Percentiles rank a stretch among this genome's conserved stretches.
These are phyloP conservation scores for Nemurella pictetii DNA, from an alignment of 2,888 invertebrate species.

Conservation along the genomic window DNA sequence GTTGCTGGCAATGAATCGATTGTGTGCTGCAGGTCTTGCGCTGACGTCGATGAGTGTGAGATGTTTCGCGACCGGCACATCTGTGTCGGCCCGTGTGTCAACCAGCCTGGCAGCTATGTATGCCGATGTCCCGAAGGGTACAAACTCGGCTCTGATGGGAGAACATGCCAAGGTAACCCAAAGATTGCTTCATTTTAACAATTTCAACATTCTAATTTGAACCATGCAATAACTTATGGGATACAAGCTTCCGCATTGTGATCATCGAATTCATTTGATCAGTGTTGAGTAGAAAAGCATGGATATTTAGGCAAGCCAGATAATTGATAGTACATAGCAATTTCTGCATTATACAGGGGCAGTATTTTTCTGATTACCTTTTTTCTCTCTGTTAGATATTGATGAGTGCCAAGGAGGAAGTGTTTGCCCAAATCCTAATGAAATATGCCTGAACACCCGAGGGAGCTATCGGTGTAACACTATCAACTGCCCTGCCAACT, in stretches of 20 bases:
- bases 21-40: slow-evolving; percentile 59
- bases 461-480: slow-evolving; percentile 87
- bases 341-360: too few relatives aligned
- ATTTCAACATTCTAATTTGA: slow-evolving; percentile 13
- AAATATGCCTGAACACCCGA: slow-evolving; percentile 87
- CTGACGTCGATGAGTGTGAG: slow-evolving; percentile 86
- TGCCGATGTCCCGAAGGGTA: slow-evolving; percentile 84
- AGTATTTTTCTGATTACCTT: too few relatives aligned
- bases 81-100: slow-evolving; percentile 75
- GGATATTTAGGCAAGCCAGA: too few relatives aligned
- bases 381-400: slow-evolving; percentile 60
- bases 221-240: neutral
- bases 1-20: too few relatives aligned
- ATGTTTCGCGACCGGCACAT: slow-evolving; percentile 71
- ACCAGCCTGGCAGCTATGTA: slow-evolving; percentile 82
- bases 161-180: slow-evolving; percentile 77
- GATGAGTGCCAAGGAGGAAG: slow-evolving; percentile 67
- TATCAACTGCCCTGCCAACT: slow-evolving; percentile 84
- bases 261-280: neutral
- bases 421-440: slow-evolving; percentile 62
- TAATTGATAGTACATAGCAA: too few relatives aligned
- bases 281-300: neutral
- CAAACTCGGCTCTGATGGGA: slow-evolving; percentile 69
- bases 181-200: neutral
- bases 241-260: neutral